Evolutionary conservation across 2,888 invertebrate species (phyloP), one percentile per base, ranked within the genome.

Genomic region (Lissonota sp.): DNA sequence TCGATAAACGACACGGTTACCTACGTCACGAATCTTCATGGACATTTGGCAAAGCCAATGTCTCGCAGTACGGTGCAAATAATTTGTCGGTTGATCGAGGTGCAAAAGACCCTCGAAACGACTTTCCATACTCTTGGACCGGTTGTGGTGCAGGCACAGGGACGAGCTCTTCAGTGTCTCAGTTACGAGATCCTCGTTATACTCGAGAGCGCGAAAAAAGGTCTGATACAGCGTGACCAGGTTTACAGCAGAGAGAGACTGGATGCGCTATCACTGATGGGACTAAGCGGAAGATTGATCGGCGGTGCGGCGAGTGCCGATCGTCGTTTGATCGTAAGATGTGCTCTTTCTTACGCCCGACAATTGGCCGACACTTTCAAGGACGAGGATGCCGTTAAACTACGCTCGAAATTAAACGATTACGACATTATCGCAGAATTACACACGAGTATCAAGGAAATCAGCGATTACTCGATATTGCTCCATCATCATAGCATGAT

Each of bases 41-140:
- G 86, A 93, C 94, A 95, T 12, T 93, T 97, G 64, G 95, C 95
- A 39, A 94, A 95, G 87, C 96, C 98, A 4, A 95, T 99, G 93
- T 95, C 96, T 0, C 97, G 97, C 91, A 95, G 95, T 46, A 95
- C 95, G 51, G 94, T 98, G 8, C 93, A 96, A 83, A 94, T 95
- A 3, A 93, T 98, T 66, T 98, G 97, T 93, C 95, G 96, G 88
- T 94, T 98, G 37, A 94, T 97, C 73, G 97, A 98, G 92, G 94
- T 97, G 80, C 92, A 98, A 49, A 97, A 97, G 93, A 94, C 96
- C 42, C 94, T 98, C 83, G 95, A 96, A 89, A 94, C 95, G 84
- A 95, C 95, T 10, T 96, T 97, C 86, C 94, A 95, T 72, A 93
- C 95, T 51, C 95, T 97, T 89, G 94, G 95, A 63, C 94, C 95